Evolutionary conservation across 2,797 vertebrate species (phyloP), one percentile per base, ranked within the genome.

Genomic region (Ptychobarbus kaznakovi): DNA sequence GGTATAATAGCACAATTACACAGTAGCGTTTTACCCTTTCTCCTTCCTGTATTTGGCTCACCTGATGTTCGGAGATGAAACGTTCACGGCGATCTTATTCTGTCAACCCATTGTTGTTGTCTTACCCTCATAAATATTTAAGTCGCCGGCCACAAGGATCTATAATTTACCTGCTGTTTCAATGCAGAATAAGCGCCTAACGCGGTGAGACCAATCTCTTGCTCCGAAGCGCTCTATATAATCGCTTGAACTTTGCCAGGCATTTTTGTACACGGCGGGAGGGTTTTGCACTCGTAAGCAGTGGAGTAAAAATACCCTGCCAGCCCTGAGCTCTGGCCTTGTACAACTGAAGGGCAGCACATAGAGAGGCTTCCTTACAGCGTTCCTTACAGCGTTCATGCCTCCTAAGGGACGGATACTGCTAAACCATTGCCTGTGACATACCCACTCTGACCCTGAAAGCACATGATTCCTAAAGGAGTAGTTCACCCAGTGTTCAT

Each of bases 1-100:
- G 76, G 76, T 82, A 87, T 87, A 89, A 89, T 80, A 77, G 65
- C 88, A 89, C 80, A 89, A 89, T 89, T 85, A 87, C 88, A 87
- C 83, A 74, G 86, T 83, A 85, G 81, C 86, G 70, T 13, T 80
- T 89, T 85, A 80, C 75, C 80, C 83, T 82, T 75, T 84, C 68
- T 84, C 44, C 12, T 51, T 84, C 76, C 32, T 74, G 63, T 25
- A 51, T 66, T 77, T 25, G 18, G 49, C 63, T 81, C 81, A 86
- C 77, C 82, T 86, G 85, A 86, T 83, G 56, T 77, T 86, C 20
- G 11, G 73, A 66, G 80, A 84, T 86, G 32, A 75, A 78, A 86
- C 25, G 65, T 74, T 79, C 38, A 40, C 32, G n/a, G 35, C 40
- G 68, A 87, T 78, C 74, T 32, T 22, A 63, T 15, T 40, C 66